These are phyloP conservation scores for Entomobrya proxima DNA, from an alignment of 2,888 invertebrate species.

Conservation along the genomic window DNA sequence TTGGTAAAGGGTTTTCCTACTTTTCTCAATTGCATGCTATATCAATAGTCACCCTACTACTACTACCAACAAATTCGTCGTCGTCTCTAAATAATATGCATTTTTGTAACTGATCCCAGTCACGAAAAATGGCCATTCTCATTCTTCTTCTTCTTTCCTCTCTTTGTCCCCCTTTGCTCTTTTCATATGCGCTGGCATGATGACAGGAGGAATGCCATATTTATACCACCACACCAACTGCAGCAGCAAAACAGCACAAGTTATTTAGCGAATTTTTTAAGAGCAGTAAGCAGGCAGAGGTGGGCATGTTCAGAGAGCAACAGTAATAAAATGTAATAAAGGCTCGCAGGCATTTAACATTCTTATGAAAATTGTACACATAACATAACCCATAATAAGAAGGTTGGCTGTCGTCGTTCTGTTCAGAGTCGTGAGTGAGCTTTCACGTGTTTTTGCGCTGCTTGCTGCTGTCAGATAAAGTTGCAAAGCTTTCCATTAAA, in stretches of 20 bases:
- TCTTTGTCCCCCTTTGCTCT: constrained; percentile 8
- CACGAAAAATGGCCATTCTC: constrained; percentile 65
- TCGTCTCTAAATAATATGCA: background rate
- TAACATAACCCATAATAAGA: constrained; percentile 22
- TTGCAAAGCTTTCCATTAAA: constrained; percentile 61
- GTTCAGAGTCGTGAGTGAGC: constrained; percentile 57
- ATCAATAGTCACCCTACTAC: background rate
- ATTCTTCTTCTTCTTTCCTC: constrained; percentile 34
- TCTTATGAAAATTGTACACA: constrained; percentile 30
- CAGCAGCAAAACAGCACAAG: constrained; percentile 17
- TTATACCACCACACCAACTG: constrained; percentile 11
- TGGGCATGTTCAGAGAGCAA: constrained; percentile 22
- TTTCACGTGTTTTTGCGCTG: constrained; percentile 57
- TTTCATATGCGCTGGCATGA: constrained; percentile 46
- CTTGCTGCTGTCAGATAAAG: constrained; percentile 58
- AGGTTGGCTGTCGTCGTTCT: constrained; percentile 33
- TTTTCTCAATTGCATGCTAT: background rate
- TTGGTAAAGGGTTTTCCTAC: background rate
- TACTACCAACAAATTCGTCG: constrained; percentile 12
- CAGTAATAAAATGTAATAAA: constrained; percentile 50
- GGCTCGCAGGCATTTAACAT: constrained; percentile 41
- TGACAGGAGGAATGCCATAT: constrained; percentile 65
- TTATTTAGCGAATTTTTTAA: constrained; percentile 34
- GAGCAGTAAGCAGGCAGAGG: constrained; percentile 4
- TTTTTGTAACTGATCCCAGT: constrained; percentile 63